Evolutionary conservation across 2,113 vertebrate genomes (phyloP).

Genomic region (Arizona elegans): DNA sequence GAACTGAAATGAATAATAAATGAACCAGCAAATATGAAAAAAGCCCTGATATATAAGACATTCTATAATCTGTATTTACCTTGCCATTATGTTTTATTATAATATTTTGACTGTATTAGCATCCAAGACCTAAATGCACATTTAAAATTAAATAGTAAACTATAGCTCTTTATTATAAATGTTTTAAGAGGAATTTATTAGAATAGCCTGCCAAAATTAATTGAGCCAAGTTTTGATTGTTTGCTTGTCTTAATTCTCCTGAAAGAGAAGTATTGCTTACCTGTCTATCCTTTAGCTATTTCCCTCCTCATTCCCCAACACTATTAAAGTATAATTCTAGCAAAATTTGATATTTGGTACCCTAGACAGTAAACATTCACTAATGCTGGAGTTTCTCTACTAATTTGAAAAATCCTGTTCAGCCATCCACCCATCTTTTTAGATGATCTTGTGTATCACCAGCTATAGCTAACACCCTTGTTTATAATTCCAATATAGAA

Average conservation of each 20-base stretch:
- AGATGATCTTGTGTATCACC: background rate
- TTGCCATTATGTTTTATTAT: slow-evolving; percentile 50
- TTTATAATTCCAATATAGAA: background rate
- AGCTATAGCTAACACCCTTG: background rate
- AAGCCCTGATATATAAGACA: slow-evolving; percentile 26
- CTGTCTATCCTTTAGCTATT: background rate
- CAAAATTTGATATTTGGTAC: background rate
- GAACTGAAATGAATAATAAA: slow-evolving; percentile 76
- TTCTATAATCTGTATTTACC: slow-evolving; percentile 48
- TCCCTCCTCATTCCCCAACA: background rate
- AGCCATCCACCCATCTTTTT: background rate
- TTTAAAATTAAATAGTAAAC: slow-evolving; percentile 30
- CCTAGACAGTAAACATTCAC: background rate
- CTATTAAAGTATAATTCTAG: background rate
- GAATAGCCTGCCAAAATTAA: background rate
- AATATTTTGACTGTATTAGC: slow-evolving; percentile 19
- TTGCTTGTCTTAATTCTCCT: background rate
- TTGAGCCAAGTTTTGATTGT: background rate
- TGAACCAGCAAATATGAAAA: slow-evolving; percentile 58
- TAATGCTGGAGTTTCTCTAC: background rate
- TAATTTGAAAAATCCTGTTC: background rate
- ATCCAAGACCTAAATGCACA: background rate
- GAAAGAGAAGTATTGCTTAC: background rate
- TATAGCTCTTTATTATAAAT: background rate
- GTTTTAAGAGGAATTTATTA: background rate